Percentiles rank a stretch among this genome's conserved stretches.
phyloP scores from a whole-genome alignment of 2,888 invertebrate species.

The Thecocarcelia acutangulata region DNA sequence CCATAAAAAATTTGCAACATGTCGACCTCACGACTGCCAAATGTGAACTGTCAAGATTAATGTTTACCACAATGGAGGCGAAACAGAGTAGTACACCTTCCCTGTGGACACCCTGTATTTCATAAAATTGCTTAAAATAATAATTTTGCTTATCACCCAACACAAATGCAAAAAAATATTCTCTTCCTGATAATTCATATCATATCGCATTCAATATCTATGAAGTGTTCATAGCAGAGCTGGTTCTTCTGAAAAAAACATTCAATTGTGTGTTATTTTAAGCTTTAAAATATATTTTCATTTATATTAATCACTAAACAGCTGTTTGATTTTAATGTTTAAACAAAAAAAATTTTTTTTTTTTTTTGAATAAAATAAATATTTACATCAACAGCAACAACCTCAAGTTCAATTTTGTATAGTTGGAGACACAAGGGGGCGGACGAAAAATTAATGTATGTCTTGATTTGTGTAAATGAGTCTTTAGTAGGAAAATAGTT shows the following conservation, averaged over 20 bases:
- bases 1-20: too few species aligned
- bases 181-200: not conserved
- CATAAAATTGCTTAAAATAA: not conserved
- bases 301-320: slow-evolving; percentile 31
- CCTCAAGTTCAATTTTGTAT: slow-evolving; percentile 48
- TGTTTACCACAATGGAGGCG: too few species aligned
- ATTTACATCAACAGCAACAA: slow-evolving; percentile 20
- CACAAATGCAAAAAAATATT: slow-evolving; percentile 3
- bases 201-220: slow-evolving; percentile 24
- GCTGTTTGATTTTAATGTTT: not conserved
- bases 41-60: too few species aligned
- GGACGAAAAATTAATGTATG: not conserved
- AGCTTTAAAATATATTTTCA: not conserved
- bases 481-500: not conserved
- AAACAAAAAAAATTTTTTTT: not conserved
- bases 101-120: too few species aligned
- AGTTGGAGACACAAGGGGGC: not conserved
- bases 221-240: slow-evolving; percentile 27
- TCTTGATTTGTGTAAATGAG: not conserved
- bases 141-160: slow-evolving; percentile 4
- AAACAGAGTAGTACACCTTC: too few species aligned
- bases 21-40: too few species aligned
- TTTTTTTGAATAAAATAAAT: slow-evolving; percentile 10
- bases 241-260: not conserved
- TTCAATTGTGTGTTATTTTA: not conserved